Evolutionary conservation across 2,797 vertebrate species (phyloP), one percentile per base, ranked within the genome.

Genomic region (Falco berigora): DNA sequence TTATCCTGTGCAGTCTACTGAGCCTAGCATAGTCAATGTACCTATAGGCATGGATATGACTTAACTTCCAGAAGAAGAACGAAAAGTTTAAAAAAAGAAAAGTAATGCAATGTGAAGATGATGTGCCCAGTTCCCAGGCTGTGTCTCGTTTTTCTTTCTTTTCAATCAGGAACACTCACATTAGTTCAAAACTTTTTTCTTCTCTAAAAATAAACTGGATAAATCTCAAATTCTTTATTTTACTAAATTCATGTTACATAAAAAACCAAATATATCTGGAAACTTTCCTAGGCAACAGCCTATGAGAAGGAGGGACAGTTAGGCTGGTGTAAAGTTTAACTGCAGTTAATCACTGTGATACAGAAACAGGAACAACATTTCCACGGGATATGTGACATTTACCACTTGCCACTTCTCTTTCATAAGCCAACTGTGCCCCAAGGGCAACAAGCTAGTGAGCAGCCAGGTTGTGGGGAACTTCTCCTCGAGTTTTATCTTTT

Each of bases 101-200:
- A 85, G 23, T 15, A 76, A 63, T 15, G 13, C 40, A 69, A 69
- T 67, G 34, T 59, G 77, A 90, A 72, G 38, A 55, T 44, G 12
- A 69, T 69, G 40, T 79, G 63, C 32, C 46, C 69, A 28, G 49
- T 88, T 97, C 90, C 78, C 72, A 86, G 56, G 28, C 64, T 88
- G 47, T 84, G 74, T 88, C 52, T 95, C 56, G 20, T 76, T 94
- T 95, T 94, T 71, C 63, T 75, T 94, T 68, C 59, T 74, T 83
- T 83, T 86, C 61, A 71, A 56, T 80, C 30, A 92, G 73, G 75
- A 90, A 94, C 34, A 73, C 14, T 32, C 52, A 82, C 64, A 58
- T 74, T 81, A 78, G 62, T 72, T 91, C 53, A 87, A 84, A 90
- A 82, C 5, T 6, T 55, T 46, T 86, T 95, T 92, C 56, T 88